Percentiles rank a stretch among this genome's conserved stretches.
phyloP scores from a whole-genome alignment of 2,113 vertebrate species.

The Patagioenas fasciata region DNA sequence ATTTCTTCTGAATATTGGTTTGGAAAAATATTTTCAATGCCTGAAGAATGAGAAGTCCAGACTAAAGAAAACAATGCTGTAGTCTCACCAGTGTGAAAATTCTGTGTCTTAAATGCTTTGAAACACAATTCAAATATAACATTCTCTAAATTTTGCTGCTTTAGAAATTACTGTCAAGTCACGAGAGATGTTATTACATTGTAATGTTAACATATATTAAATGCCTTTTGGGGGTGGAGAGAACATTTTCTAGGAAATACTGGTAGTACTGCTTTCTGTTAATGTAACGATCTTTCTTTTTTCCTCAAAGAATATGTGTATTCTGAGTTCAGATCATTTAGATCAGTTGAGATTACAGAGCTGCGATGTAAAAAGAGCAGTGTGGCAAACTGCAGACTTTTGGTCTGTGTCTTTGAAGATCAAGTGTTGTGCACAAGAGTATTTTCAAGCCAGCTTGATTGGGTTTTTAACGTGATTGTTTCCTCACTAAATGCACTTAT shows the following conservation, averaged over 20 bases:
- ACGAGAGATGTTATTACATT: background rate
- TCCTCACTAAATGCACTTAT: background rate
- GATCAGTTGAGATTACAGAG: background rate
- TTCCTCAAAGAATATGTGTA: background rate
- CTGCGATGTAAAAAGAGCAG: background rate
- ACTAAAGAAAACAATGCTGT: background rate
- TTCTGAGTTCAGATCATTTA: background rate
- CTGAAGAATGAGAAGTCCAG: background rate
- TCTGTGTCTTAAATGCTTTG: background rate
- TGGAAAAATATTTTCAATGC: background rate
- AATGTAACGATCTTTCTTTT: background rate
- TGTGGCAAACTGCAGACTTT: background rate
- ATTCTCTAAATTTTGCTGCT: background rate
- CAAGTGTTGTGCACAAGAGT: background rate
- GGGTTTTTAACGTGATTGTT: background rate
- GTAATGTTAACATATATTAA: background rate
- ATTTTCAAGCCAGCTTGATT: background rate
- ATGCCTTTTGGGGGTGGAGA: background rate
- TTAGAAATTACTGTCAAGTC: background rate
- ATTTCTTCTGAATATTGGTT: background rate
- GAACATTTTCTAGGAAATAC: background rate
- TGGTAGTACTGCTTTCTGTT: background rate
- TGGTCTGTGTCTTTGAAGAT: background rate
- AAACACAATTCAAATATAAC: background rate
- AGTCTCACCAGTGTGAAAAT: background rate